Evolutionary conservation across 2,888 invertebrate genomes (phyloP).

Genomic region (Phortica magna): DNA sequence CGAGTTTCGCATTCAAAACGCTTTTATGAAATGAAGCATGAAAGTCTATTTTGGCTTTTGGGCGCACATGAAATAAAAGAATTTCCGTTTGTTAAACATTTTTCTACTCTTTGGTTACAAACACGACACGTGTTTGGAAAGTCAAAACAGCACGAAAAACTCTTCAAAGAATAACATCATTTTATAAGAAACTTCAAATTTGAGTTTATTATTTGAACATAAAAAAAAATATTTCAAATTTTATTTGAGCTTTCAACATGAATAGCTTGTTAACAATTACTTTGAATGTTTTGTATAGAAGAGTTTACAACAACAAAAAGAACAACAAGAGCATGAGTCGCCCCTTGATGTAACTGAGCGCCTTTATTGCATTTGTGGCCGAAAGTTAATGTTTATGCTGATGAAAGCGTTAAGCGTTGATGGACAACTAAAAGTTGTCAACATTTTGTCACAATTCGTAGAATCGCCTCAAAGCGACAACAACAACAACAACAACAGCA

Average conservation of each 20-base stretch:
- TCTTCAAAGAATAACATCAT: not conserved
- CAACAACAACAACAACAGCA: not conserved
- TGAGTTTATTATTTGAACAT: conserved; percentile 22
- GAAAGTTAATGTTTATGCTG: not conserved
- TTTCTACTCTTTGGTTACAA: not conserved
- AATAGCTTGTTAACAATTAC: not conserved
- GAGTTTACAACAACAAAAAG: not conserved
- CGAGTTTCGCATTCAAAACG: conserved; percentile 57
- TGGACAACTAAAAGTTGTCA: conserved; percentile 26
- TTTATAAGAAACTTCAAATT: not conserved
- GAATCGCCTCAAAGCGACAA: conserved; percentile 5
- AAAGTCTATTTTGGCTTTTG: conserved; percentile 43
- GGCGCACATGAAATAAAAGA: not conserved
- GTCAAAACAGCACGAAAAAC: conserved; percentile 46
- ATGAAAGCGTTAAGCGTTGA: not conserved
- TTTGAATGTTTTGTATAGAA: not conserved
- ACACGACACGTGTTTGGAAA: conserved; percentile 57
- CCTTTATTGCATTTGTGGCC: no score
- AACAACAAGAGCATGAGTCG: not conserved
- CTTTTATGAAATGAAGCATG: conserved; percentile 54
- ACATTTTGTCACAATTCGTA: conserved; percentile 33
- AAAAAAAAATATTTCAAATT: not conserved
- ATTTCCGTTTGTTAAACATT: not conserved
- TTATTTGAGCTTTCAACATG: not conserved
- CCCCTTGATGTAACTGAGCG: no score